Conservation (phyloP, 2,888 invertebrate species). For the Caenorhabditis sp. region DNA sequence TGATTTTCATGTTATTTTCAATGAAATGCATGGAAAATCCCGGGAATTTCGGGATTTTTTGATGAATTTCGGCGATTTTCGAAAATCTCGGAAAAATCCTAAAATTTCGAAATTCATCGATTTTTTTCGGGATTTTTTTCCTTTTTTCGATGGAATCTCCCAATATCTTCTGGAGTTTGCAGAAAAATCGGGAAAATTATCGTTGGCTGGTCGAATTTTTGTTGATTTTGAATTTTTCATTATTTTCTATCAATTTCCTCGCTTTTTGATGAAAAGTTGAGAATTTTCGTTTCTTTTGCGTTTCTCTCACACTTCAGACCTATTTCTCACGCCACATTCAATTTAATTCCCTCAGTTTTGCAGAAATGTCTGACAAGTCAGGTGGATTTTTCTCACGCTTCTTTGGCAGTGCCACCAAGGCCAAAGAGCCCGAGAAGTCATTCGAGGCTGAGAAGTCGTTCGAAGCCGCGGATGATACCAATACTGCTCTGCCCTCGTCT, state of each 20-base stretch:
- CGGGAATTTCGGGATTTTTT: neutral
- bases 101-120: neutral
- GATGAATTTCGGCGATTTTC: conserved; percentile 1
- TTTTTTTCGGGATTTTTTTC: neutral
- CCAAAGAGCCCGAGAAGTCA: conserved; percentile 13
- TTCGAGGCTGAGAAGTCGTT: conserved; percentile 10
- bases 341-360: too few relatives aligned
- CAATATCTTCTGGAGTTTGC: neutral
- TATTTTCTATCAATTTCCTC: conserved; percentile 2
- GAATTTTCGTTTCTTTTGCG: neutral
- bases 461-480: neutral
- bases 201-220: neutral
- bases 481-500: neutral
- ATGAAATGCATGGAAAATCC: neutral
- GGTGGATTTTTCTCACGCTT: conserved; percentile 63
- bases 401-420: conserved; percentile 36
- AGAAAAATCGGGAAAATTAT: too few relatives aligned
- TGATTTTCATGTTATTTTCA: neutral
- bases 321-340: too few relatives aligned
- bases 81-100: neutral
- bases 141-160: neutral
- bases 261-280: too few relatives aligned
- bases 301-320: neutral
- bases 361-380: conserved; percentile 64
- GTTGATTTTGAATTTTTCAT: neutral